Evolutionary conservation across 2,797 vertebrate genomes (phyloP).

Genomic region (Scleropages formosus): DNA sequence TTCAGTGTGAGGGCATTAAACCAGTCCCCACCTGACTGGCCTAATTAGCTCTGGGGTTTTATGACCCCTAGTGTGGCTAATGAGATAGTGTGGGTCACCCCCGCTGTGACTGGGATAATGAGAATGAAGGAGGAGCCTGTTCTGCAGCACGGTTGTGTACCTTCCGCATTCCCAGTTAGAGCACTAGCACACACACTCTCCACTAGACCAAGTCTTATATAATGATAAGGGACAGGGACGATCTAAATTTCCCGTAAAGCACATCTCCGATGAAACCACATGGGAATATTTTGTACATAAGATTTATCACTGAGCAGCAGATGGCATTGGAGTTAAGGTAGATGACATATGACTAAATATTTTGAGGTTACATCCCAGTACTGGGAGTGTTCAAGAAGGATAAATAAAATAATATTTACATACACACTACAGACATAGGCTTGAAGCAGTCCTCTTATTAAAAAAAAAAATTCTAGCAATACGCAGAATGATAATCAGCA

Average conservation of each 20-base stretch:
- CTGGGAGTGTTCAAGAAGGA: conserved; percentile 8
- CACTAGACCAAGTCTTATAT: not conserved
- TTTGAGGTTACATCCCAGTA: conserved; percentile 1
- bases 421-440: no score
- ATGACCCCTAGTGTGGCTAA: conserved; percentile 15
- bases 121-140: not conserved
- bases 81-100: not conserved
- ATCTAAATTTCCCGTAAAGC: conserved; percentile 2
- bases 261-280: not conserved
- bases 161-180: not conserved
- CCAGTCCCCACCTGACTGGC: conserved; percentile 8
- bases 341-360: no score
- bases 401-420: no score
- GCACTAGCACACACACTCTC: not conserved
- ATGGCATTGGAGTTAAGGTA: not conserved
- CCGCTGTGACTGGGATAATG: conserved; percentile 19
- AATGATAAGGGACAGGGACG: not conserved
- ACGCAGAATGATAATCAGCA: no score
- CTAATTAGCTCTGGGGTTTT: conserved; percentile 31
- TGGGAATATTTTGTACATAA: not conserved
- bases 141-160: not conserved
- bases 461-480: no score
- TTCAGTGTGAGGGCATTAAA: not conserved
- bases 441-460: no score
- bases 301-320: not conserved